A percentile compares a stretch with the other conserved stretches of the same genome.
Evolutionary conservation across 2,113 vertebrate genomes (phyloP).

Genomic region (Hippocampus mohnikei): DNA sequence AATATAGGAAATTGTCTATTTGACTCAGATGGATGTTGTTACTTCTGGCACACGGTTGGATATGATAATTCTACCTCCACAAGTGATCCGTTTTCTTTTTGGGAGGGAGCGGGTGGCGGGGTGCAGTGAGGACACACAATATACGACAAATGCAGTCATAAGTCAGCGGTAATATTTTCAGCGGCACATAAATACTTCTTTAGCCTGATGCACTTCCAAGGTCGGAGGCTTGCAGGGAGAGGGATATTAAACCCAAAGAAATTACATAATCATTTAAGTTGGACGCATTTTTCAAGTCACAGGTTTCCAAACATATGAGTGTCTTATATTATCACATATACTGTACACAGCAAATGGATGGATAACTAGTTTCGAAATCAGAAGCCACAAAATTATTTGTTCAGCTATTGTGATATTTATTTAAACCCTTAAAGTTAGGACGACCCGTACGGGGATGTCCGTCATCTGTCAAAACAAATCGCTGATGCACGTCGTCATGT

Average conservation of each 20-base stretch:
- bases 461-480: too few relatives aligned
- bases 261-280: not conserved
- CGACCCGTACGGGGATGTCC: too few relatives aligned
- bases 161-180: slow-evolving; percentile 6
- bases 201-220: slow-evolving; percentile 1
- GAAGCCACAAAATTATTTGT: too few relatives aligned
- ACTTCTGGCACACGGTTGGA: slow-evolving; percentile 4
- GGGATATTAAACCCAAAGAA: not conserved
- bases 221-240: not conserved
- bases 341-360: too few relatives aligned
- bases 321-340: too few relatives aligned
- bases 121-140: not conserved
- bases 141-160: slow-evolving; percentile 7
- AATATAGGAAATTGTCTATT: slow-evolving; percentile 9
- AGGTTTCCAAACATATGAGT: not conserved
- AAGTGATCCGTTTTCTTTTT: slow-evolving; percentile 1
- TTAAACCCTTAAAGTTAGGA: too few relatives aligned
- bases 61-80: not conserved
- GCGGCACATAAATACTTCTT: slow-evolving; percentile 4
- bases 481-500: too few relatives aligned
- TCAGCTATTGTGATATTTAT: too few relatives aligned
- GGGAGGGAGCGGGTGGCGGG: not conserved
- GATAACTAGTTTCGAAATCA: too few relatives aligned
- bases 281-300: not conserved
- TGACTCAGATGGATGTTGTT: slow-evolving; percentile 4